Evolutionary conservation across 2,113 vertebrate genomes (phyloP).

Genomic region (Emydura subglobosa): DNA sequence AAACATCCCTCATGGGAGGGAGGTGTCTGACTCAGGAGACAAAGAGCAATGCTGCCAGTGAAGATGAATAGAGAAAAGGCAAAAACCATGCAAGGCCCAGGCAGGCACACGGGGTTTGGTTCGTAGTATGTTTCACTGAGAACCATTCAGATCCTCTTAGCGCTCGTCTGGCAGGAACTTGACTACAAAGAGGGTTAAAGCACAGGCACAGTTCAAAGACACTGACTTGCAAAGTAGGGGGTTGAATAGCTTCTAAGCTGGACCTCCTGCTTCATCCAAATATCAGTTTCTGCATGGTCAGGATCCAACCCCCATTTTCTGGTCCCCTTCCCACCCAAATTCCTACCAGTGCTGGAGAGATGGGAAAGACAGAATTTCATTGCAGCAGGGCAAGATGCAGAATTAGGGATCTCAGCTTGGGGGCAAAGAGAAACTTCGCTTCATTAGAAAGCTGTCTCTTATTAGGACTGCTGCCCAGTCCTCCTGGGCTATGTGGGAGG

Average conservation of each 20-base stretch:
- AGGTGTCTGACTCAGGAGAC: neutral
- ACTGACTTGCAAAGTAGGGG: neutral
- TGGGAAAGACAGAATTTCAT: neutral
- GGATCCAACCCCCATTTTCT: neutral
- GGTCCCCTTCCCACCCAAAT: neutral
- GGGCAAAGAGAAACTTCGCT: neutral
- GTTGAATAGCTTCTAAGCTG: neutral
- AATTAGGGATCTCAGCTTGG: neutral
- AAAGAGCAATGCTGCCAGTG: neutral
- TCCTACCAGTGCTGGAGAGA: neutral
- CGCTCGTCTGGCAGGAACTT: neutral
- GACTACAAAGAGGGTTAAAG: too few relatives aligned
- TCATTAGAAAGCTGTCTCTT: neutral
- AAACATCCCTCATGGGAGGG: accelerated
- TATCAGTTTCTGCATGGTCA: neutral
- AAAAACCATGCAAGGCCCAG: neutral
- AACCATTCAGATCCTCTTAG: neutral
- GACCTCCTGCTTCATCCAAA: neutral
- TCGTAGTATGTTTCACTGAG: neutral
- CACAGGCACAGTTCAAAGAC: neutral
- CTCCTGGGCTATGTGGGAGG: neutral
- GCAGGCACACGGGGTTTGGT: neutral
- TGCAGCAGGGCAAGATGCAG: neutral
- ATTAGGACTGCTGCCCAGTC: neutral
- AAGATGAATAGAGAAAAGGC: neutral